Percentiles rank a stretch among this genome's conserved stretches.
Evolutionary conservation across 2,888 invertebrate species (phyloP).

Genomic region (Drosophila kuntzei): DNA sequence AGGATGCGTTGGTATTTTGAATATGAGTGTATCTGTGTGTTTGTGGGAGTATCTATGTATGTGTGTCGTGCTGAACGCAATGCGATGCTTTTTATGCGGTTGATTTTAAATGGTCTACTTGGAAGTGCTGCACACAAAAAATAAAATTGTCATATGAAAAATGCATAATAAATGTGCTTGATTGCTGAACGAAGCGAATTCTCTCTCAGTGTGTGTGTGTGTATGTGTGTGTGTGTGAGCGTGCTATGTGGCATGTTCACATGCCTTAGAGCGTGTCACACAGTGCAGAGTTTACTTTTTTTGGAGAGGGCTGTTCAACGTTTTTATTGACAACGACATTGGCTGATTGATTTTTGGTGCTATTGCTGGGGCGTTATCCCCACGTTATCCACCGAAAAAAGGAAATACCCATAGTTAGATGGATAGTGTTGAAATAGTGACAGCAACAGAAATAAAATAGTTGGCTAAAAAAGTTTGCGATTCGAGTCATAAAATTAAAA

Average conservation of each 20-base stretch:
- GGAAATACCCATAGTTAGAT: conserved; percentile 13
- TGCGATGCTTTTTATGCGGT: conserved; percentile 71
- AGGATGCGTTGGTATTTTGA: conserved; percentile 44
- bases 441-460: conserved; percentile 41
- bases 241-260: conserved; percentile 44
- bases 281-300: conserved; percentile 21
- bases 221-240: conserved; percentile 19
- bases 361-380: conserved; percentile 51
- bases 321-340: conserved; percentile 57
- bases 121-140: conserved; percentile 51
- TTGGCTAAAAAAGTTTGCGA: conserved; percentile 20
- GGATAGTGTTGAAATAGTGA: conserved; percentile 44
- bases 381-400: conserved; percentile 6
- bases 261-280: conserved; percentile 53
- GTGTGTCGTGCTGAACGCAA: conserved; percentile 29
- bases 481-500: conserved; percentile 49
- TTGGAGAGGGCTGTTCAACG: conserved; percentile 9
- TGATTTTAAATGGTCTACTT: conserved; percentile 76
- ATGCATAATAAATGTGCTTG: conserved; percentile 78
- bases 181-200: conserved; percentile 52
- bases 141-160: conserved; percentile 73
- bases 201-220: conserved; percentile 3
- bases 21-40: conserved; percentile 14
- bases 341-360: conserved; percentile 68
- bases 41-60: conserved; percentile 1